Evolutionary conservation across 2,888 invertebrate genomes (phyloP), one percentile per base, ranked within the genome.

Genomic region (Pterobdella sp.): DNA sequence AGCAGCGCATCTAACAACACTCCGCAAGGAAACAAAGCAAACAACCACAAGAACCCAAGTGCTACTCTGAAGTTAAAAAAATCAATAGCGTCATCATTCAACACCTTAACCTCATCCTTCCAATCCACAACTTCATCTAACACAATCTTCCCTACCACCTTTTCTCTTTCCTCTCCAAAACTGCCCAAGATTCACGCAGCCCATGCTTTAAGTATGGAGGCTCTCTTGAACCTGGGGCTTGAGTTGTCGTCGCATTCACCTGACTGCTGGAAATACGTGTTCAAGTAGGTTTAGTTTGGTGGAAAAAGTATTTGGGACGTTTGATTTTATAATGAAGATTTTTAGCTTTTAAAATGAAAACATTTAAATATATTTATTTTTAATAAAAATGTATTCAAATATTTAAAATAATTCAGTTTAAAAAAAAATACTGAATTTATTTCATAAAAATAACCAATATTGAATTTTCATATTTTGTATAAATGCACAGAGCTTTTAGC

Each of bases 211-310:
- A 94, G 93, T 60, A 88, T 96, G 86, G 94, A 96, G 82, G 91
- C 95, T 29, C 87, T 96, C 34, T 87, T 96, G 74, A 90, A 89
- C 83, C 88, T 90, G 75, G 94, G 94, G 1, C 85, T 96, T 70
- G 94, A 94, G 81, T 87, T 94, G 7, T 94, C 93, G 2, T 92
- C 93, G 56, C 93, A 94, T 80, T 92, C 94, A 35, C 88, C 92
- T 29, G 92, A 93, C 77, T 95, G 95, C 80, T 96, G 96, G 96
- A 91, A 91, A 76, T 94, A 96, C 81, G 92, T 96, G 75, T 93
- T 97, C 82, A 89, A 91, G 83, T 82, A 72, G 42, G 72, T 67
- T 7, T 73, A 35, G 22, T 29, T 65, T 2, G 4, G 4, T 31
- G 22, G 29, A 4, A 7, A 7, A 10, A 31, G 67, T 34, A 10